Evolutionary conservation across 2,113 vertebrate genomes (phyloP), one percentile per base, ranked within the genome.

Genomic region (Lontra canadensis): DNA sequence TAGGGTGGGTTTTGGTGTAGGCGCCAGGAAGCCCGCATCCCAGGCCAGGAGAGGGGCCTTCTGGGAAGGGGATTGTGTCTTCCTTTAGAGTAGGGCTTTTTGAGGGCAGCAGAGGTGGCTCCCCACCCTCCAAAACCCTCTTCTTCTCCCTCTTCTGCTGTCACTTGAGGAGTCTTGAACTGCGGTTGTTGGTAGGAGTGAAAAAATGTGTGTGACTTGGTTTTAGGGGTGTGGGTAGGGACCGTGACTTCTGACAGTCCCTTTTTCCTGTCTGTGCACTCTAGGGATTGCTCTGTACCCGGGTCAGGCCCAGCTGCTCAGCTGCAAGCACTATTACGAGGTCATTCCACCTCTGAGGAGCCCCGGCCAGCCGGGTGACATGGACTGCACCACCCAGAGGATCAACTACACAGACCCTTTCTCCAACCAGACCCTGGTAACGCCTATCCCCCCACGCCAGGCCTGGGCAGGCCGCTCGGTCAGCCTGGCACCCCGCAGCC

Each of bases 281-380:
- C 47, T 4, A 99, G 99, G 99, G 91, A 99, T 99, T 80, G 99
- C 99, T 88, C 98, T 99, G 61, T 99, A 99, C 81, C 99, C 99
- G 0, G 99, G 99, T 36, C 99, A 98, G 78, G 99, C 99, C 93
- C 98, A 90, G 96, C 98, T 99, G 96, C 98, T 99, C 73, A 99
- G 99, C 99, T 99, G 99, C 97, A 99, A 97, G 73, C 99, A 99
- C 96, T 98, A 99, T 96, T 99, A 99, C 0, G 99, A 99, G 98
- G 98, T 99, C 98, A 99, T 99, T 91, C 99, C 99, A 0, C 99
- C 99, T 36, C 97, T 99, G 97, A 97, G 98, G 92, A 98, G 99
- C 96, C 99, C 99, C 0, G 99, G 99, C 26, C 99, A 99, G 90
- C 99, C 98, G 1, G 99, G 99, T 59, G 98, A 98, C 34, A 97